Percentiles rank a stretch among this genome's conserved stretches.
These are phyloP conservation scores for Drosophila ustulata DNA, from an alignment of 2,888 invertebrate genomes.

Conservation along the genomic window DNA sequence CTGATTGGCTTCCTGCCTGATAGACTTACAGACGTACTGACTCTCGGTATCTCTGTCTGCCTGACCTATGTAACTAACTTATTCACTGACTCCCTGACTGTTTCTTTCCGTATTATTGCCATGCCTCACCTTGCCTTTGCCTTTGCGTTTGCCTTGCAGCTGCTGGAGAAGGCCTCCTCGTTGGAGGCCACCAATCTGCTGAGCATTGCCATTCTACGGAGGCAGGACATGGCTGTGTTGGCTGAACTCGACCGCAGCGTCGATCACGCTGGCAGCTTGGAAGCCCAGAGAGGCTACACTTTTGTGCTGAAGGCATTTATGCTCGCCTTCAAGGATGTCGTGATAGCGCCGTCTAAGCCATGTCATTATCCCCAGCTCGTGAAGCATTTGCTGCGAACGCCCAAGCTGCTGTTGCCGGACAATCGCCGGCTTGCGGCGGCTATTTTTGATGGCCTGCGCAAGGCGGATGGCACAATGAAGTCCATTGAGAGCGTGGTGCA, in stretches of 20 bases:
- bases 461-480: background rate
- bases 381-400: constrained; percentile 29
- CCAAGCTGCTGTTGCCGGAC: constrained; percentile 4
- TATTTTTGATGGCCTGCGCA: constrained; percentile 15
- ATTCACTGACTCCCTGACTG: no score
- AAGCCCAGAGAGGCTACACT: background rate
- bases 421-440: constrained; percentile 1
- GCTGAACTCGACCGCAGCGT: constrained; percentile 1
- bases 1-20: no score
- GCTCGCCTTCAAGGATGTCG: constrained; percentile 12
- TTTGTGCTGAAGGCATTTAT: constrained; percentile 39
- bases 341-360: constrained; percentile 6
- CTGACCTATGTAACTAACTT: no score
- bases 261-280: background rate
- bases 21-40: no score
- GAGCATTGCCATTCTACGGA: background rate
- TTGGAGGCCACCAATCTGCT: constrained; percentile 31
- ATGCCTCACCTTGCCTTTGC: no score
- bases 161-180: constrained; percentile 19
- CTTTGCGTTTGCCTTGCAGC: constrained; percentile 9
- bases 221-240: constrained; percentile 23
- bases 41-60: no score
- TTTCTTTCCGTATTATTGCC: no score
- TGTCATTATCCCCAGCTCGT: constrained; percentile 22
- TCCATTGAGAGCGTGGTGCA: no score